Conservation (phyloP, 2,888 invertebrate genomes). For the Deilephila elpenor region DNA sequence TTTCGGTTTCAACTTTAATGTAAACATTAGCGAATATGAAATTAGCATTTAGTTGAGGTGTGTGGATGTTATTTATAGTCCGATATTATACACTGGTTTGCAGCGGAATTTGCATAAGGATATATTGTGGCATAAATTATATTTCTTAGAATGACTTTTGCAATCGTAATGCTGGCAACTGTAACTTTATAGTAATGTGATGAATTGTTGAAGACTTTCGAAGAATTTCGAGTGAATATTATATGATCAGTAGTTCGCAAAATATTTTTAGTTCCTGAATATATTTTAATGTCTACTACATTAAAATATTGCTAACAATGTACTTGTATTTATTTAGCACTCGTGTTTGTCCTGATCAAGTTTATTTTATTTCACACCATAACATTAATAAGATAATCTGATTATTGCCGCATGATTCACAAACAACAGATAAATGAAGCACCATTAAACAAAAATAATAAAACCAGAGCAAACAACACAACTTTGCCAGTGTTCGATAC, state of each 20-base stretch:
- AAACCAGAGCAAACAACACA: not conserved
- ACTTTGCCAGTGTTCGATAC: not conserved
- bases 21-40: constrained; percentile 16
- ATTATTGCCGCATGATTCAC: too few species aligned
- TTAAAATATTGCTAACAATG: too few species aligned
- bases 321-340: too few species aligned
- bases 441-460: too few species aligned
- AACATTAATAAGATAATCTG: too few species aligned
- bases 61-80: not conserved
- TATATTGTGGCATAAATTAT: not conserved
- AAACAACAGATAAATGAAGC: too few species aligned
- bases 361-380: too few species aligned
- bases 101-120: not conserved
- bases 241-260: too few species aligned
- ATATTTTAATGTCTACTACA: too few species aligned
- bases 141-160: not conserved
- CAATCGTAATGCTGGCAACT: not conserved
- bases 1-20: constrained; percentile 1
- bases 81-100: not conserved
- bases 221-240: too few species aligned
- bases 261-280: too few species aligned
- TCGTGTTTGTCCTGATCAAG: too few species aligned
- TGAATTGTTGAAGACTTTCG: not conserved
- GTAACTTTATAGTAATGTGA: not conserved
- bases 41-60: constrained; percentile 9